Conservation (phyloP, 2,888 invertebrate species). For the Acleris holmiana region DNA sequence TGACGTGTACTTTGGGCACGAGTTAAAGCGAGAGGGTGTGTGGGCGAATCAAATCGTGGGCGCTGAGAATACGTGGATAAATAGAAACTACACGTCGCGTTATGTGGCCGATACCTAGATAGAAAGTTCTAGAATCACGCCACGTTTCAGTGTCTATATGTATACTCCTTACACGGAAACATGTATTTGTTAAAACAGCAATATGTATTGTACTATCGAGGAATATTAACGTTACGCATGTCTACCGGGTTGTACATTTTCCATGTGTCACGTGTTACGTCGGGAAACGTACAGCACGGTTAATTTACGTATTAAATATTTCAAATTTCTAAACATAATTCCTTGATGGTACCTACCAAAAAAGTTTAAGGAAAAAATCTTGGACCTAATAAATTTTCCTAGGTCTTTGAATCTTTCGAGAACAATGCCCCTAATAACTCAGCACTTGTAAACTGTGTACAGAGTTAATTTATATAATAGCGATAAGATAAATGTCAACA, state of each 20-base stretch:
- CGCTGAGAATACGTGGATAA: conserved; percentile 20
- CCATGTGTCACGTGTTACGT: no score
- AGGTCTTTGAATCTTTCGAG: neutral
- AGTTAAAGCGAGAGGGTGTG: conserved; percentile 50
- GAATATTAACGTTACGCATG: no score
- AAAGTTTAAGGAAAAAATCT: neutral
- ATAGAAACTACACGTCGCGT: neutral
- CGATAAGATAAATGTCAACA: conserved; percentile 35
- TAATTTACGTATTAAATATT: no score
- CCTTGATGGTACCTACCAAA: neutral
- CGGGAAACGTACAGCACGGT: no score
- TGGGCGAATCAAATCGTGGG: conserved; percentile 41
- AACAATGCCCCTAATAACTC: conserved; percentile 2
- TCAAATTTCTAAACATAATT: no score
- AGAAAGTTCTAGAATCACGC: conserved; percentile 13
- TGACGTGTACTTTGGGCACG: conserved; percentile 33
- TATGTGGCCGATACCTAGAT: neutral
- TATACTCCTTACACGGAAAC: neutral
- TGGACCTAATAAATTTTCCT: neutral
- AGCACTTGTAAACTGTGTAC: conserved; percentile 4
- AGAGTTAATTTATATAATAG: conserved; percentile 17
- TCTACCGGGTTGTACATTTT: no score
- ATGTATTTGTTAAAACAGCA: neutral
- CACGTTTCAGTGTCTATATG: neutral
- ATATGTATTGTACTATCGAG: no score